phyloP scores from a whole-genome alignment of 2,888 invertebrate genomes.

The Xanthia icteritia region DNA sequence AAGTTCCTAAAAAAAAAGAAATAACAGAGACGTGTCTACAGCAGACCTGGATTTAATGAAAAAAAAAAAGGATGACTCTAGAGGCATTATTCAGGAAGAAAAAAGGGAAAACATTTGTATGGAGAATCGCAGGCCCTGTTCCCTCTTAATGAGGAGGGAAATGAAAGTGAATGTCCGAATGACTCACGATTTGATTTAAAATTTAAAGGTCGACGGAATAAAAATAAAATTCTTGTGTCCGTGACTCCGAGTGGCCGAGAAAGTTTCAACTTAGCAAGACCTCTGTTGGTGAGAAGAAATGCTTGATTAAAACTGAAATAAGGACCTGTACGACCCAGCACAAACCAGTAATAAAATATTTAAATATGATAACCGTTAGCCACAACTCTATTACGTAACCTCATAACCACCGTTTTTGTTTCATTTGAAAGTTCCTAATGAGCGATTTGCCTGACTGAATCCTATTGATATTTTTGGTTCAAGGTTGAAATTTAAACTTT shows the following conservation, averaged over 20 bases:
- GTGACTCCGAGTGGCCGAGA: neutral
- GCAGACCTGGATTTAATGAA: too few relatives aligned
- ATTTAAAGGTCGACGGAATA: constrained; percentile 25
- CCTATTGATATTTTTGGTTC: constrained; percentile 53
- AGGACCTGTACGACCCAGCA: too few relatives aligned
- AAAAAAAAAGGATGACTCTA: too few relatives aligned
- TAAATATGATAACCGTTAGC: neutral
- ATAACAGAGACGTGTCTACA: too few relatives aligned
- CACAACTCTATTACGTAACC: neutral
- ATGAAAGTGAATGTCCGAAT: constrained; percentile 27
- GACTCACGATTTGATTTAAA: constrained; percentile 3
- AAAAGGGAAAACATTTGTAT: too few relatives aligned
- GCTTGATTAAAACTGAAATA: neutral
- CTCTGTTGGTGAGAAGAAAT: neutral
- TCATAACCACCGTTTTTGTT: constrained; percentile 20
- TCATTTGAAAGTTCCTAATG: constrained; percentile 47
- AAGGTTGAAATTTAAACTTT: constrained; percentile 52
- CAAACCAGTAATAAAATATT: constrained; percentile 5
- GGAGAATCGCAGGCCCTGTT: too few relatives aligned
- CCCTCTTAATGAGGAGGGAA: neutral
- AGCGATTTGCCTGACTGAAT: constrained; percentile 54
- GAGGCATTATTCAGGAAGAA: too few relatives aligned
- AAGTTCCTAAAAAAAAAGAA: too few relatives aligned
- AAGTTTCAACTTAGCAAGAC: neutral
- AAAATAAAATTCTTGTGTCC: constrained; percentile 3